Evolutionary conservation across 1,140 invertebrate genomes (phyloP).

Genomic region (Drosophila gunungcola): DNA sequence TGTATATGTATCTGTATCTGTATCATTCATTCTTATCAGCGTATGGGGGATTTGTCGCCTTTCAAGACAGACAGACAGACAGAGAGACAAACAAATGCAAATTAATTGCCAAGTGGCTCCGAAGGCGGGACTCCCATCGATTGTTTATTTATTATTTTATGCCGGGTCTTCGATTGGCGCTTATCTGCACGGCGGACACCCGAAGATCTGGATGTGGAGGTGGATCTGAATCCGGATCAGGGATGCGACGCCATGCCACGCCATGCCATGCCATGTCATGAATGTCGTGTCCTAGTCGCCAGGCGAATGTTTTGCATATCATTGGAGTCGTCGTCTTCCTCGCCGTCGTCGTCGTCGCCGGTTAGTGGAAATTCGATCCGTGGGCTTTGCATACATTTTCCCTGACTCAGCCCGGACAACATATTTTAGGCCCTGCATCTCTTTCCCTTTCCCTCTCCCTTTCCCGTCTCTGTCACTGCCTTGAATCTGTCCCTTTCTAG

Average conservation of each 20-base stretch:
- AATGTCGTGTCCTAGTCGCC: conserved; percentile 26
- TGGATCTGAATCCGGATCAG: not conserved
- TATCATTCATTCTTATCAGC: conserved; percentile 79
- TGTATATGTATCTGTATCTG: conserved; percentile 10
- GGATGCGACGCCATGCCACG: conserved; percentile 14
- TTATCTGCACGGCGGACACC: conserved; percentile 54
- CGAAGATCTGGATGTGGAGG: conserved; percentile 2
- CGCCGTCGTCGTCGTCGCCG: conserved; percentile 3
- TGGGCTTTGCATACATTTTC: conserved; percentile 76
- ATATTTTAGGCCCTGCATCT: conserved; percentile 62
- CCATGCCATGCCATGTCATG: conserved; percentile 3
- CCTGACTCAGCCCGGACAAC: conserved; percentile 55
- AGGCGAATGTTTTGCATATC: conserved; percentile 75
- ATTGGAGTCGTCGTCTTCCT: conserved; percentile 34
- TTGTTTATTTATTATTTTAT: conserved; percentile 81
- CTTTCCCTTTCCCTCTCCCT: not conserved
- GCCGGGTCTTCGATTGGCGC: conserved; percentile 64
- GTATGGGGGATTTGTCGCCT: conserved; percentile 76
- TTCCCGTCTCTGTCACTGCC: not conserved
- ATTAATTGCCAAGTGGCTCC: conserved; percentile 65
- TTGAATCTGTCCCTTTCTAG: not conserved
- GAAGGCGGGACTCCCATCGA: conserved; percentile 55
- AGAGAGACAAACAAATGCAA: conserved; percentile 67
- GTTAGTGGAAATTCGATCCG: conserved; percentile 32
- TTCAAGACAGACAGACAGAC: conserved; percentile 22